Conservation (phyloP, 2,797 vertebrate species). For the Bovichtus variegatus region DNA sequence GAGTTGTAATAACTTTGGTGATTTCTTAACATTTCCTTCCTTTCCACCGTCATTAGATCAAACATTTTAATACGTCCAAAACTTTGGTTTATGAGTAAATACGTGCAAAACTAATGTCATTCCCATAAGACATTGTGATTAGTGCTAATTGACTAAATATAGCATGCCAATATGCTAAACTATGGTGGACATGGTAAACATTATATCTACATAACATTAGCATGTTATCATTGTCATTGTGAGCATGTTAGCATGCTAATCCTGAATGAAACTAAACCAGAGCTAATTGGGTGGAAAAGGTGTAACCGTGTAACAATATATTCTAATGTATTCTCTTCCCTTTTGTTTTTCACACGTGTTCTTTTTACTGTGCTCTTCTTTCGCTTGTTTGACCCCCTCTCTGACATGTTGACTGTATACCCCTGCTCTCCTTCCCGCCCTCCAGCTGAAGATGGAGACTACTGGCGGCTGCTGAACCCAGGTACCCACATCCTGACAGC, state of each 20-base stretch:
- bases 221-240: not conserved
- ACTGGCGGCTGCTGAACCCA: conserved; percentile 93
- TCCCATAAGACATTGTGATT: not conserved
- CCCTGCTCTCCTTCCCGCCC: not conserved
- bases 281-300: no score
- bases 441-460: conserved; percentile 93
- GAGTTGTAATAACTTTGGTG: not conserved
- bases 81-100: no score
- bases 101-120: not conserved
- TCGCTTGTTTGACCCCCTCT: not conserved
- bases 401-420: not conserved
- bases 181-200: not conserved
- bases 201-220: not conserved
- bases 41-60: not conserved
- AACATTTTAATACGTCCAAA: not conserved
- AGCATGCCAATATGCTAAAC: not conserved
- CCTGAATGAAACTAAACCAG: no score
- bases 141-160: not conserved
- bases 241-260: not conserved
- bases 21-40: not conserved
- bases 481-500: conserved; percentile 91
- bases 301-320: no score
- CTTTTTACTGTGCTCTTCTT: not conserved
- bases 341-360: not conserved
- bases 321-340: not conserved